phyloP scores from a whole-genome alignment of 2,113 vertebrate genomes.

The Thamnophis sirtalis region DNA sequence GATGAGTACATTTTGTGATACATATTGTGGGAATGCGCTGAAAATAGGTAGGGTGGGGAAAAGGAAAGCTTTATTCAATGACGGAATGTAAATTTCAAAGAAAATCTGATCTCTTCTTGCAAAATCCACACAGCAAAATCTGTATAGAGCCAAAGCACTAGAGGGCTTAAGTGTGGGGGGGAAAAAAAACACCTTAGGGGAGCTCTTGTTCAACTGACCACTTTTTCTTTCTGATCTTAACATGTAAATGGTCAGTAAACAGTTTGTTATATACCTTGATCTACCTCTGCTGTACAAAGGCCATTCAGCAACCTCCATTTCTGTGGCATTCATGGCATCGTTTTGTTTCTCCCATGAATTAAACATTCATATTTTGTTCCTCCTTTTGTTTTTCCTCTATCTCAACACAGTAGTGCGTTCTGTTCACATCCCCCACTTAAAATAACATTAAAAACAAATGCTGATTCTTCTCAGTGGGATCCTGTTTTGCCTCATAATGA shows the following conservation, averaged over 20 bases:
- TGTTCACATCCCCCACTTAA: constrained; percentile 14
- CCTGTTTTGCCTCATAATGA: constrained; percentile 40
- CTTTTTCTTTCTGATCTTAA: constrained; percentile 49
- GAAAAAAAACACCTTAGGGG: constrained; percentile 52
- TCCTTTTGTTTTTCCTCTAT: constrained; percentile 35
- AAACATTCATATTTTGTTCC: constrained; percentile 1
- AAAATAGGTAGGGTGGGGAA: constrained; percentile 44
- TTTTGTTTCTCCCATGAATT: constrained; percentile 37
- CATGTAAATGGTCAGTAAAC: constrained; percentile 60
- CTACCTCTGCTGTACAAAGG: constrained; percentile 63
- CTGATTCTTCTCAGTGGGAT: constrained; percentile 19
- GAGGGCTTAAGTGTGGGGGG: constrained; percentile 17
- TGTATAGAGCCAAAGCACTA: constrained; percentile 48
- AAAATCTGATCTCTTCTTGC: constrained; percentile 20
- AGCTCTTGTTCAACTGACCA: constrained; percentile 64
- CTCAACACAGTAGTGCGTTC: constrained; percentile 29
- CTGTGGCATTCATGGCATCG: constrained; percentile 33
- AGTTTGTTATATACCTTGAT: constrained; percentile 63
- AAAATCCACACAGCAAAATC: constrained; percentile 55
- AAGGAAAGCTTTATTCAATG: constrained; percentile 50
- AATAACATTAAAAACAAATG: constrained; percentile 29
- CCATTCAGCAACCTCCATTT: constrained; percentile 47
- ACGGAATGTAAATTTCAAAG: constrained; percentile 53
- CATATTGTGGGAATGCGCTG: constrained; percentile 39
- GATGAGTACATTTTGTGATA: constrained; percentile 33